Evolutionary conservation across 2,797 vertebrate genomes (phyloP).

Genomic region (Morus bassanus): DNA sequence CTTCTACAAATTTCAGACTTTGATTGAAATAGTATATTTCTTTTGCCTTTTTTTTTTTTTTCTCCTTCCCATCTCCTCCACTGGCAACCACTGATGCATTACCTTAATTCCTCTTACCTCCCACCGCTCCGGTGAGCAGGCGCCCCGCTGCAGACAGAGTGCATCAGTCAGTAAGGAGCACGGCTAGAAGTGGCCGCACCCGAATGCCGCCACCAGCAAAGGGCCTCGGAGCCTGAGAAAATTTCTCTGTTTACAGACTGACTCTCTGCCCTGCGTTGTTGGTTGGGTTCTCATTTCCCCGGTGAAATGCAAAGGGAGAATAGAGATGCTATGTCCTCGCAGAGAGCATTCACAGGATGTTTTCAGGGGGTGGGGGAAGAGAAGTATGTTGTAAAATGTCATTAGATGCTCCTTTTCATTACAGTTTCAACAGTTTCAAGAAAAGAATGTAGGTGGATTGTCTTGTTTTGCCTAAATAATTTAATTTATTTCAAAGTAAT

Average conservation of each 20-base stretch:
- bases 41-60: slow-evolving; percentile 4
- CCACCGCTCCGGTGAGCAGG: slow-evolving; percentile 29
- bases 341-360: background rate
- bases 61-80: slow-evolving; percentile 59
- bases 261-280: background rate
- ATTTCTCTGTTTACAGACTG: background rate
- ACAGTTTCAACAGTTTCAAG: background rate
- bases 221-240: background rate
- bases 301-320: background rate
- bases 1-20: slow-evolving; percentile 81
- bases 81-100: slow-evolving; percentile 66
- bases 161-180: background rate
- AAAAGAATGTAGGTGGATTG: background rate
- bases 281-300: background rate
- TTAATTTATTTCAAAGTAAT: slow-evolving; percentile 6
- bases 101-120: slow-evolving; percentile 69
- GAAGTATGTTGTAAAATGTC: background rate
- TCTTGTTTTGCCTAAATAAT: background rate
- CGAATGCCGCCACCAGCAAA: background rate
- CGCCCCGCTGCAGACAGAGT: background rate
- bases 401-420: background rate
- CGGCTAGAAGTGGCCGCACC: background rate
- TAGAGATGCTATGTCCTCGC: background rate
- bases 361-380: background rate
- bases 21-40: slow-evolving; percentile 80